These are phyloP conservation scores for Helogale parvula DNA, from an alignment of 2,113 vertebrate species.

Conservation along the genomic window DNA sequence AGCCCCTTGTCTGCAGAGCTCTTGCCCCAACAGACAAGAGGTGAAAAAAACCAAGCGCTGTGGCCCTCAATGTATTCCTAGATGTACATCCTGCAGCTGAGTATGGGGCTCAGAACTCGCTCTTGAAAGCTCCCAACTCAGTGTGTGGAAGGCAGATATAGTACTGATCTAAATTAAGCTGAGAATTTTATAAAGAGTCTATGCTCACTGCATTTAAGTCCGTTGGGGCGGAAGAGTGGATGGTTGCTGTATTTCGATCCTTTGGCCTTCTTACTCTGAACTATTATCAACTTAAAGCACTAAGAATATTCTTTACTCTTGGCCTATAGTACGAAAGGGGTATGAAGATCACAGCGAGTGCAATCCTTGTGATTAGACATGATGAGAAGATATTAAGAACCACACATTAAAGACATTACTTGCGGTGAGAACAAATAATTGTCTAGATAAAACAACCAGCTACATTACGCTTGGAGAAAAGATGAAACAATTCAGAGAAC, in stretches of 20 bases:
- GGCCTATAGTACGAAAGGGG: neutral
- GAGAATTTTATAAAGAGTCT: neutral
- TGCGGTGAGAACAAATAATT: neutral
- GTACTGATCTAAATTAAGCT: neutral
- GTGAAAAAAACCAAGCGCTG: neutral
- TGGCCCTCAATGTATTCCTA: neutral
- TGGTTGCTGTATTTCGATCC: neutral
- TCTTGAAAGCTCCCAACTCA: neutral
- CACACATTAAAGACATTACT: neutral
- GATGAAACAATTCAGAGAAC: neutral
- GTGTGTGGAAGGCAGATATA: neutral
- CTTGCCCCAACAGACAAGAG: neutral
- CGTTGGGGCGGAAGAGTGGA: neutral
- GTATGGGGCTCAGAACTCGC: neutral
- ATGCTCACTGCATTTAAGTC: neutral
- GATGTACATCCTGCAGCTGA: neutral
- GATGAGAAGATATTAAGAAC: neutral
- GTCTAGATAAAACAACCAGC: neutral
- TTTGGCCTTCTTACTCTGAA: neutral
- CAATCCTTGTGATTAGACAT: slow-evolving; percentile 25
- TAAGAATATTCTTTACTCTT: neutral
- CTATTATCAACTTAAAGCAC: neutral
- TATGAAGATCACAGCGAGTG: neutral
- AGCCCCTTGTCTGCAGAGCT: neutral
- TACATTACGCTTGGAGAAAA: slow-evolving; percentile 8